Conservation (phyloP, 92 coral and sea anemone species). For the Zoanthus sansibaricus region DNA sequence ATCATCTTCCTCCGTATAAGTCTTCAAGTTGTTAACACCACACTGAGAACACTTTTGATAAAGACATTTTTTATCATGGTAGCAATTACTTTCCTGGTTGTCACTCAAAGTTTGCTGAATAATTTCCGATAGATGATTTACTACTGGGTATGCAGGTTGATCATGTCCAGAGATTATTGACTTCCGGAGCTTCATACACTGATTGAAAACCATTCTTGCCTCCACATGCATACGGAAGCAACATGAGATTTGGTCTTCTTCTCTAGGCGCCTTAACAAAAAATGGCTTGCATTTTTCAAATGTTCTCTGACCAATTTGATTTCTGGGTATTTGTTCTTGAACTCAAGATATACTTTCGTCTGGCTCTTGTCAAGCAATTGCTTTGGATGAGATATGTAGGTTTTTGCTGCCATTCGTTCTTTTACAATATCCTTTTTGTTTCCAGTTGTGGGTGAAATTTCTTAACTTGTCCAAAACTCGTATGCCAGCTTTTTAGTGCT, state of each 20-base stretch:
- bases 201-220: neutral
- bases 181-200: constrained; percentile 36
- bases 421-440: constrained; percentile 54
- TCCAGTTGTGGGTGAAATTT: constrained; percentile 33
- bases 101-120: neutral
- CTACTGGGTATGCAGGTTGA: neutral
- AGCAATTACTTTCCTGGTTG: neutral
- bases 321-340: constrained; percentile 38
- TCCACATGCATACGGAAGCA: too few relatives aligned
- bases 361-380: constrained; percentile 56
- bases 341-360: constrained; percentile 42
- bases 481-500: constrained; percentile 35
- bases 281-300: constrained; percentile 9
- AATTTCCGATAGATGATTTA: neutral
- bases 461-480: constrained; percentile 65
- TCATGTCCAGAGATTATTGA: neutral
- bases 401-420: constrained; percentile 42
- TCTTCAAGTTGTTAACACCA: constrained; percentile 5
- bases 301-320: constrained; percentile 13
- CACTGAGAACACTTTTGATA: constrained; percentile 5
- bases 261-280: neutral
- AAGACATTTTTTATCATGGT: neutral
- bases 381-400: constrained; percentile 43
- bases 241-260: too few relatives aligned
- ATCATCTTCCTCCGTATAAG: neutral